Evolutionary conservation across 2,888 invertebrate species (phyloP), one percentile per base, ranked within the genome.

Genomic region (Lamellibrachia columna): DNA sequence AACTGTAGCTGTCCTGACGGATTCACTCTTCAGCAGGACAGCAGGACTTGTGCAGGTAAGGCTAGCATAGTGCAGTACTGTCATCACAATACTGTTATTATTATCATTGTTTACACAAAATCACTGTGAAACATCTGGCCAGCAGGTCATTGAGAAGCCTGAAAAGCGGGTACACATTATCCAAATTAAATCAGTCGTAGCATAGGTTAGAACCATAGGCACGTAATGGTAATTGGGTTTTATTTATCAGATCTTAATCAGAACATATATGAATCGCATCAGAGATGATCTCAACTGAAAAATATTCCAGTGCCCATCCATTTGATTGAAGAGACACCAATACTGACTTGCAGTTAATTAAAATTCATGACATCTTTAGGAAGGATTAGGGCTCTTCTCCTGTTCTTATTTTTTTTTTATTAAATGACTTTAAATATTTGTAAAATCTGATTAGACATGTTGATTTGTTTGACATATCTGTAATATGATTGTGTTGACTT

Each of bases 41-140:
- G 75, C 75, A 75, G 75, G 75, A 75, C 75, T 75, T 75, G 75
- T 75, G 75, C 75, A 75, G 75, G 75, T 75, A 75, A 75, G 75
- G n/a, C 75, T 75, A 6, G 22, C 75, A 6, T 11, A 22, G 75
- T 75, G 22, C 75, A 75, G 22, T 75, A 75, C 22, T 75, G 75
- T 75, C n/a, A 75, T 15, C n/a, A 75, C 15, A 22, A 75, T 75
- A 75, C 75, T 3, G 3, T n/a, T 22, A 15, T 15, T 22, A 40
- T 40, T 55, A 55, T 55, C 9, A 55, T 55, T 55, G 9, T 55
- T 55, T 9, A 55, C 8, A 55, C 55, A 55, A 9, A 55, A 9
- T 55, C 55, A 55, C 55, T 3, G 55, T 55, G 55, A 55, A 55
- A 3, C 55, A 3, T 2, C 55, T 55, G 55, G 7, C 55, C 55